phyloP scores from a whole-genome alignment of 1,140 invertebrate genomes.

The Luehdorfia chinensis region DNA sequence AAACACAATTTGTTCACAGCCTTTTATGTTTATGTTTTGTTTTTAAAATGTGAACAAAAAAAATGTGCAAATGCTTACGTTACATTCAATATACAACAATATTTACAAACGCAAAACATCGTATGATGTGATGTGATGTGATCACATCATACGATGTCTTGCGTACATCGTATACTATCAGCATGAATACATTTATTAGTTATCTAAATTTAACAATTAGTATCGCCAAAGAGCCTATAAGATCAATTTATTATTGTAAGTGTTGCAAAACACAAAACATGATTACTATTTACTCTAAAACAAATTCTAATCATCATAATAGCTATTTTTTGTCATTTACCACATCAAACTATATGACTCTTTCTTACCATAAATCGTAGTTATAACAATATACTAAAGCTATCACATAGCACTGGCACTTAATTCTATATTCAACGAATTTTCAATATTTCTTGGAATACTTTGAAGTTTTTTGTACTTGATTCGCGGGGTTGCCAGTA shows the following conservation, averaged over 20 bases:
- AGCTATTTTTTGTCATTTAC: not conserved
- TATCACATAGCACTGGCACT: constrained; percentile 66
- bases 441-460: constrained; percentile 9
- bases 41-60: constrained; percentile 44
- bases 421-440: constrained; percentile 34
- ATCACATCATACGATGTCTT: too few relatives aligned
- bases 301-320: too few relatives aligned
- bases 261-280: too few relatives aligned
- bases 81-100: constrained; percentile 17
- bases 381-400: constrained; percentile 39
- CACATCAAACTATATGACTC: not conserved
- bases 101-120: constrained; percentile 18
- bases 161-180: too few relatives aligned
- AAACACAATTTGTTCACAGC: constrained; percentile 56
- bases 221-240: too few relatives aligned
- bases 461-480: constrained; percentile 11
- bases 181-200: too few relatives aligned
- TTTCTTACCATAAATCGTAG: too few relatives aligned
- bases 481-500: not conserved
- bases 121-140: too few relatives aligned
- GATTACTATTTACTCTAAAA: too few relatives aligned
- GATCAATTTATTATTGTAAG: too few relatives aligned
- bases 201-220: too few relatives aligned
- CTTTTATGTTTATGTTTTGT: constrained; percentile 35
- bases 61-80: constrained; percentile 16